Conservation (phyloP, 1,140 invertebrate genomes). For the Drosophila miranda region DNA sequence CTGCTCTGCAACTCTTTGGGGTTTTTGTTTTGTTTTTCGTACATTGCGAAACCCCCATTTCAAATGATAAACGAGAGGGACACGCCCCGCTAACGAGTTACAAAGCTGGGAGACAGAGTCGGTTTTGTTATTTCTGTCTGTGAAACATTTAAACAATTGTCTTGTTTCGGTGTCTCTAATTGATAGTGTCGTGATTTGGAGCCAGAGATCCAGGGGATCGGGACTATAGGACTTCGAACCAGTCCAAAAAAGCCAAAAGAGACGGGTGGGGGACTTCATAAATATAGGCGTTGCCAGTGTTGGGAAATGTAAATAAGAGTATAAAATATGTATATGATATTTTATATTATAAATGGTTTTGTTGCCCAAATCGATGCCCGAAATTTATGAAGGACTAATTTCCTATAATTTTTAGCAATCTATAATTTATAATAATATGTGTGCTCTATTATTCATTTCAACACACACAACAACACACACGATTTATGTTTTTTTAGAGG, state of each 20-base stretch:
- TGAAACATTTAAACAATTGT: conserved; percentile 69
- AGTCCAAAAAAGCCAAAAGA: conserved; percentile 17
- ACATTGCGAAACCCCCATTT: conserved; percentile 53
- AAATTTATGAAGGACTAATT: no score
- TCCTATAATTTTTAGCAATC: no score
- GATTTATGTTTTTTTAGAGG: no score
- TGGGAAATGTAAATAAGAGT: conserved; percentile 30
- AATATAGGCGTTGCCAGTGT: conserved; percentile 39
- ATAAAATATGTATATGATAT: conserved; percentile 1
- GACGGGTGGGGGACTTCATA: conserved; percentile 20
- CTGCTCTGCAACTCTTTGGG: conserved; percentile 50
- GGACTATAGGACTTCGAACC: neutral
- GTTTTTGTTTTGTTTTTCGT: conserved; percentile 29
- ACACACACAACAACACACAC: no score
- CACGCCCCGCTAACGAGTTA: conserved; percentile 70
- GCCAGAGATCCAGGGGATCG: neutral
- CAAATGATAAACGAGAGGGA: conserved; percentile 72
- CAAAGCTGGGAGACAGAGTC: conserved; percentile 34
- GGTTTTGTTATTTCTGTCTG: conserved; percentile 41
- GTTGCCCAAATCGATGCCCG: no score
- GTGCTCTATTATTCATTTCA: no score
- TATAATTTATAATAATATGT: no score
- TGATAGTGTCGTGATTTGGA: conserved; percentile 75
- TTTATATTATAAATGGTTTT: no score
- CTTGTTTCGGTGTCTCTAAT: conserved; percentile 63